phyloP scores from a whole-genome alignment of 2,797 vertebrate species.

The Rousettus madagascariensis region DNA sequence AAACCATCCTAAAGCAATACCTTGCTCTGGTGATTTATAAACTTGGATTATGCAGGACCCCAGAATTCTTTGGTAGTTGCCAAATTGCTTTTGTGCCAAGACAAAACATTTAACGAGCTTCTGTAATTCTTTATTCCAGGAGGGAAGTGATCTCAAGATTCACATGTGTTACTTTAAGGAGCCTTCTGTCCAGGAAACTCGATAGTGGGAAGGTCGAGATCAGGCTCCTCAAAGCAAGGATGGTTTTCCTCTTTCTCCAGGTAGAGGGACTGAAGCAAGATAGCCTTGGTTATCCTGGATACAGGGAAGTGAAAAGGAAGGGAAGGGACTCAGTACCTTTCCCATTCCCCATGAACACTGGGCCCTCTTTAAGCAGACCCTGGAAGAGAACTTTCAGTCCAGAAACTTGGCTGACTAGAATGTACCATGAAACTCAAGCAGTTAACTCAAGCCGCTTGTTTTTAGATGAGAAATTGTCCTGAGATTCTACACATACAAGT shows the following conservation, averaged over 20 bases:
- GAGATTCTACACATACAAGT: background rate
- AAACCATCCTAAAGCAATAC: conserved; percentile 53
- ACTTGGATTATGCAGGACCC: conserved; percentile 64
- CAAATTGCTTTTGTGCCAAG: conserved; percentile 65
- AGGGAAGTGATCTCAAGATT: conserved; percentile 53
- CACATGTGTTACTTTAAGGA: background rate
- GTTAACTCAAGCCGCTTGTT: background rate
- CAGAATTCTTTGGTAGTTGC: conserved; percentile 58
- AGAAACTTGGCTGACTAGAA: background rate
- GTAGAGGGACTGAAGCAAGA: background rate
- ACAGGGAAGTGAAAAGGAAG: background rate
- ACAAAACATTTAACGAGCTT: conserved; percentile 44
- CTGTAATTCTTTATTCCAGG: conserved; percentile 55
- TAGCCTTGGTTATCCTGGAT: background rate
- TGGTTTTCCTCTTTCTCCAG: background rate
- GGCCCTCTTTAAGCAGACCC: background rate
- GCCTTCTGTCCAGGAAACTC: background rate
- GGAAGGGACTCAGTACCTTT: background rate
- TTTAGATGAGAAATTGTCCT: background rate
- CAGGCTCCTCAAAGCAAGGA: background rate
- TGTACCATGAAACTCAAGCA: background rate
- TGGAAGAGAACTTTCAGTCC: background rate
- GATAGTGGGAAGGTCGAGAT: background rate
- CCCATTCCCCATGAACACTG: background rate
- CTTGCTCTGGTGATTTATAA: conserved; percentile 64